Base-by-base conservation (phyloP, 1,140 invertebrate genomes). In the Stratiolaelaps scimitus region DNA sequence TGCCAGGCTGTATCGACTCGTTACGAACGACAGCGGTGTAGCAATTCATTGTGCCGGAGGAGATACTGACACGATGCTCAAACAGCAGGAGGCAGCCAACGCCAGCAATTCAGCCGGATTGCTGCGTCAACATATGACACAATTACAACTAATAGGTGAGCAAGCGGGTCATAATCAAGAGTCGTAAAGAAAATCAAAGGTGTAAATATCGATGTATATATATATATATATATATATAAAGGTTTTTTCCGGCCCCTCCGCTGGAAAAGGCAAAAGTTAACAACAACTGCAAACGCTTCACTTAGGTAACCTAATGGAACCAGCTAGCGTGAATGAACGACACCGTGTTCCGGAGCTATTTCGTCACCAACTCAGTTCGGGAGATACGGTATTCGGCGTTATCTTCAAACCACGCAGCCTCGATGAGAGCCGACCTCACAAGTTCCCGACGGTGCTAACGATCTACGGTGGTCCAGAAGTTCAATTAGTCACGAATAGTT, bases 391-490 rank as follows among this genome's bases (percentile, higher is more conserved):
- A 44, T 91, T 92, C 75, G 89, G 89, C 2, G 90, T 95, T 85
- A 83, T 95, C 64, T 94, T 93, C 76, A 85, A 88, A 70, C 91
- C 91, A 0, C 83, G 85, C 71, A 60, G 53, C 34, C 53, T 84
- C 85, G 74, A 87, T 84, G 71, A 80, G 85, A 71, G 74, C 81
- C 7, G 85, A 84, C 53, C 53, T 10, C 76, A 81, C 40, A 87
- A 88, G 68, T 94, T 94, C 79, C 94, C 95, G 1, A 93, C 92
- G 0, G 84, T 98, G 66, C 79, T 98, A 17, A 92, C 95, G 76
- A 88, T 99, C 19, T 98, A 99, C 75, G 95, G 92, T 28, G 94
- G 95, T 15, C 94, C 94, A 0, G 92, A 95, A 76, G 92, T 98
- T 28, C 93, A 98, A 80, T 81, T 95, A 40, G 94, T 98, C 43